Evolutionary conservation across 2,797 vertebrate genomes (phyloP).

Genomic region (Eurystomus glaucurus): DNA sequence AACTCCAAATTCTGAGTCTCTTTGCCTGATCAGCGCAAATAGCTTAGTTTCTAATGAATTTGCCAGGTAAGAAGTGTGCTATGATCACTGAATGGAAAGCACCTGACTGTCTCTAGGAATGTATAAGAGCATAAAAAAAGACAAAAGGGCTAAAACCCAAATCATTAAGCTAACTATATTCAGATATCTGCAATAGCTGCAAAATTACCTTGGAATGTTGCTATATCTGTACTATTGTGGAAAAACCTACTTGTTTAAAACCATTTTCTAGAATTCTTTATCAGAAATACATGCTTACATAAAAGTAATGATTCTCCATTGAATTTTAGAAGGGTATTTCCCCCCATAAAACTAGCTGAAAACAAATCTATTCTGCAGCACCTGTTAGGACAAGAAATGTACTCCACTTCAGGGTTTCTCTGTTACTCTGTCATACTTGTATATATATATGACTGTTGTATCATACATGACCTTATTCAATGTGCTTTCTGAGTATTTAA

Average conservation of each 20-base stretch:
- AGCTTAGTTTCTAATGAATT: neutral
- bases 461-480: neutral
- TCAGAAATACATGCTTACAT: neutral
- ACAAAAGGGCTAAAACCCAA: neutral
- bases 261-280: neutral
- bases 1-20: neutral
- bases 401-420: neutral
- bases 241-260: neutral
- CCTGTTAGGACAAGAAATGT: neutral
- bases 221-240: neutral
- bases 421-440: neutral
- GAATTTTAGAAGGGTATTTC: neutral
- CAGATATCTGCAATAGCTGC: neutral
- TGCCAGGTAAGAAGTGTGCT: neutral
- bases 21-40: neutral
- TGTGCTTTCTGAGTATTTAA: neutral
- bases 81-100: neutral
- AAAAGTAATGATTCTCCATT: neutral
- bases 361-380: neutral
- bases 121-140: neutral
- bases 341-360: neutral
- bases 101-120: neutral
- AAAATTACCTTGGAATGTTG: neutral
- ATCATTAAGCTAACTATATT: neutral
- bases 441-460: neutral